Conservation (phyloP, 2,888 invertebrate genomes). For the Altica lythri region DNA sequence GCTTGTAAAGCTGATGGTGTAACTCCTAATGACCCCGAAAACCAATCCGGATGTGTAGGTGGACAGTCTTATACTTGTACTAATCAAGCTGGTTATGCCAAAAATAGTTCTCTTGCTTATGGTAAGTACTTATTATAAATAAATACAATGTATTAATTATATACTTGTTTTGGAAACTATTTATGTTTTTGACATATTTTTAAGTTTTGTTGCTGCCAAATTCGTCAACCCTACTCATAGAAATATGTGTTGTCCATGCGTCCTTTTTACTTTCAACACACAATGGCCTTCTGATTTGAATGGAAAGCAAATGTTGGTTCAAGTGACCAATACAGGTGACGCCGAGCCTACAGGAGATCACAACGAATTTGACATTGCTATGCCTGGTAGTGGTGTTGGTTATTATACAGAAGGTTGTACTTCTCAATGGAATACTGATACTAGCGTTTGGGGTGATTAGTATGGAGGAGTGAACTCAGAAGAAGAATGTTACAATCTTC, state of each 20-base stretch:
- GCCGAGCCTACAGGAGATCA: constrained; percentile 5
- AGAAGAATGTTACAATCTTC: constrained; percentile 3
- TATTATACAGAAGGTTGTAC: constrained; percentile 37
- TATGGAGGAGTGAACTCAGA: constrained; percentile 36
- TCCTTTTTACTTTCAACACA: constrained; percentile 32
- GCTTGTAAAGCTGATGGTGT: constrained; percentile 35
- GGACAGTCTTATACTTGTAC: constrained; percentile 36
- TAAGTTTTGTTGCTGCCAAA: constrained; percentile 35
- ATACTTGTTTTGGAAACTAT: constrained; percentile 18
- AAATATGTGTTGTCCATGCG: constrained; percentile 39
- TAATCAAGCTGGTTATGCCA: constrained; percentile 27
- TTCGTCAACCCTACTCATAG: constrained; percentile 27
- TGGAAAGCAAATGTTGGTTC: constrained; percentile 38
- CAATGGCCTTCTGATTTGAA: constrained; percentile 24
- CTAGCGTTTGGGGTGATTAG: constrained; percentile 37
- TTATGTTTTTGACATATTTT: constrained; percentile 15
- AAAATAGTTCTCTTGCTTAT: constrained; percentile 36
- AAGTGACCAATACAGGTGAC: constrained; percentile 38
- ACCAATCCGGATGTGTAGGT: constrained; percentile 33
- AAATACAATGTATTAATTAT: no score
- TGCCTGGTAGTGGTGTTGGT: constrained; percentile 25
- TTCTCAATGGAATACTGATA: constrained; percentile 37
- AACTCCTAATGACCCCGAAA: constrained; percentile 26
- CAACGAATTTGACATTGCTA: constrained; percentile 20
- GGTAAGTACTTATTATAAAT: no score